Percentiles rank a stretch among this genome's conserved stretches.
These are phyloP conservation scores for Reticulitermes lucifugus DNA, from an alignment of 2,888 invertebrate genomes.

Conservation along the genomic window DNA sequence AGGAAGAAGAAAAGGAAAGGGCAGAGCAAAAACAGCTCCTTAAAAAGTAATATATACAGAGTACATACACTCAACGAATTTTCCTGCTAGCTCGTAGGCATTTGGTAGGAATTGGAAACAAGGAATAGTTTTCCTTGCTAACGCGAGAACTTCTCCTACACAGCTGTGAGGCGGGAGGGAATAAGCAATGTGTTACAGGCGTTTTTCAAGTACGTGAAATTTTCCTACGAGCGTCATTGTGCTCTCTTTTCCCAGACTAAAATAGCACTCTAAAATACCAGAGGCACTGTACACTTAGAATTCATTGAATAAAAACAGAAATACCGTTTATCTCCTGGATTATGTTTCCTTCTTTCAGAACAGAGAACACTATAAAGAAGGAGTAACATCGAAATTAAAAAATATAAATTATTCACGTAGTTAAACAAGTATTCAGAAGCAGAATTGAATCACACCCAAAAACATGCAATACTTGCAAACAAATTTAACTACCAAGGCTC, in stretches of 20 bases:
- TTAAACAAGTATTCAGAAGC: too few species aligned
- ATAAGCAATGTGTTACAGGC: not conserved
- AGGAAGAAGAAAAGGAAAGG: not conserved
- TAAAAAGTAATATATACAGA: not conserved
- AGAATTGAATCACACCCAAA: too few species aligned
- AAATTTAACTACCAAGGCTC: too few species aligned
- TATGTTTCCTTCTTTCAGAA: too few species aligned
- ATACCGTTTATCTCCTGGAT: too few species aligned
- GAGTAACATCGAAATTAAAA: too few species aligned
- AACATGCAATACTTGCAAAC: too few species aligned
- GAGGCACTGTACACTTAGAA: too few species aligned
- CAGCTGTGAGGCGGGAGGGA: not conserved
- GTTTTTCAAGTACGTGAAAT: not conserved
- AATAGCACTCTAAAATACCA: too few species aligned
- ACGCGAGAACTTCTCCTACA: not conserved
- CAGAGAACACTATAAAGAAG: too few species aligned
- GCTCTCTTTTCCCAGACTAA: not conserved
- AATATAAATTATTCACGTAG: too few species aligned
- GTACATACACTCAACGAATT: not conserved
- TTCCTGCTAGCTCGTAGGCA: not conserved
- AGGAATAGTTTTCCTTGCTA: not conserved
- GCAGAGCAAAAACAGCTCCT: not conserved
- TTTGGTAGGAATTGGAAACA: not conserved
- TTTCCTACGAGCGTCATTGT: not conserved
- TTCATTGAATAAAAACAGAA: too few species aligned